phyloP scores from a whole-genome alignment of 2,113 vertebrate species.

The Stercorarius parasiticus region DNA sequence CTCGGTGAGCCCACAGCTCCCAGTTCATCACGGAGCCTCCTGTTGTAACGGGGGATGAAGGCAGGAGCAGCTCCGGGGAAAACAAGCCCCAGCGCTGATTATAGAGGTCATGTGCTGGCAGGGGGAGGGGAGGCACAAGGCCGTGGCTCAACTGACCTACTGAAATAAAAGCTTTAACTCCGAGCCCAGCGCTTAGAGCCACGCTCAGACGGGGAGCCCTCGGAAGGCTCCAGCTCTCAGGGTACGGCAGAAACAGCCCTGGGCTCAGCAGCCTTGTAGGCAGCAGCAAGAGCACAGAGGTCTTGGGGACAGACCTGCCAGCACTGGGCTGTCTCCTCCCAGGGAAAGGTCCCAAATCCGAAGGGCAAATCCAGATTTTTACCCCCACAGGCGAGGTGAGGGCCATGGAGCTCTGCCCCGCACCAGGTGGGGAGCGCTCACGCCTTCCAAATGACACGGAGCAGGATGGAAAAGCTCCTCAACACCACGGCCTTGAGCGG shows the following conservation, averaged over 20 bases:
- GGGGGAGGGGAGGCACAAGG: slow-evolving; percentile 36
- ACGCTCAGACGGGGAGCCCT: not conserved
- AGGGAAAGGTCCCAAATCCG: not conserved
- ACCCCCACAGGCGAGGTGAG: rapidly evolving
- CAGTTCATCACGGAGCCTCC: not conserved
- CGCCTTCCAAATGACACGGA: rapidly evolving
- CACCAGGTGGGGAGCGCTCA: rapidly evolving
- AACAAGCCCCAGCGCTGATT: not conserved
- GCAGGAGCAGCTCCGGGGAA: not conserved
- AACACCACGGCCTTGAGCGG: rapidly evolving
- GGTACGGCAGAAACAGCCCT: not conserved
- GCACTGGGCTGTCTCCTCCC: not conserved
- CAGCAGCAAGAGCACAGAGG: rapidly evolving
- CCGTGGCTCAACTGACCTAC: slow-evolving; percentile 33
- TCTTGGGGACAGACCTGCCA: not conserved
- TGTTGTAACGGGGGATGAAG: not conserved
- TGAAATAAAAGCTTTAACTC: not conserved
- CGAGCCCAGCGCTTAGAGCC: not conserved
- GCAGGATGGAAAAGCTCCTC: not conserved
- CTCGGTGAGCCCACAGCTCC: not conserved
- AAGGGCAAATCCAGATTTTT: not conserved
- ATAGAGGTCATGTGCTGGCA: not conserved
- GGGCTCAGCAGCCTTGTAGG: not conserved
- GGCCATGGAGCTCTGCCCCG: not conserved
- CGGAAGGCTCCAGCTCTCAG: rapidly evolving